Evolutionary conservation across 2,888 invertebrate species (phyloP), one percentile per base, ranked within the genome.

Genomic region (Ametastegia equiseti): DNA sequence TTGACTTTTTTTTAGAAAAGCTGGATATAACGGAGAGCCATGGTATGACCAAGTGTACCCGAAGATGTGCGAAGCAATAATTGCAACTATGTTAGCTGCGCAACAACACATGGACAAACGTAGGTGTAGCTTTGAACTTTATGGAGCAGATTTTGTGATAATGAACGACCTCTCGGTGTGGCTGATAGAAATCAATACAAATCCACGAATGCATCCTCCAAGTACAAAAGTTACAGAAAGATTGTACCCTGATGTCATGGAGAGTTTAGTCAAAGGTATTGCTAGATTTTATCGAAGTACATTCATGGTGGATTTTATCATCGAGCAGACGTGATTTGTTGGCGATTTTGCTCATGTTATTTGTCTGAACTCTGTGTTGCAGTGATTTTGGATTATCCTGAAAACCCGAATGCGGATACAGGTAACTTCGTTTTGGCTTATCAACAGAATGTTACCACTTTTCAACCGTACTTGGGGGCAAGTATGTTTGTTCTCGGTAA

Each of bases 101-200:
- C 95, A 97, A 90, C 94, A 96, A 83, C 94, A 94, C 82, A 93
- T 96, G 82, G 93, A 94, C 27, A 91, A 93, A 30, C 92, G 94
- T 83, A 94, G 94, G 88, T 96, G 96, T 87, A 94, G 96, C 73
- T 98, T 97, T 91, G 97, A 97, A 91, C 89, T 98, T 50, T 98
- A 97, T 89, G 98, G 98, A 6, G 98, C 98, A 79, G 98, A 98
- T 92, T 98, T 98, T 90, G 96, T 98, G 93, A 91, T 98, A 50
- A 96, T 97, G 81, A 96, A 97, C 87, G 95, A 97, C 87, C 96
- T 95, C 86, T 94, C 95, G 83, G 97, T 98, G 0, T 98, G 97
- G 96, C 92, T 98, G 83, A 96, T 98, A 86, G 98, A 98, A 93
- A 97, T 98, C 84, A 98, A 98, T 92, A 96, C 97, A 1, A 96